phyloP scores from a whole-genome alignment of 1,140 invertebrate species.

The Pseudomyrmex concolor region DNA sequence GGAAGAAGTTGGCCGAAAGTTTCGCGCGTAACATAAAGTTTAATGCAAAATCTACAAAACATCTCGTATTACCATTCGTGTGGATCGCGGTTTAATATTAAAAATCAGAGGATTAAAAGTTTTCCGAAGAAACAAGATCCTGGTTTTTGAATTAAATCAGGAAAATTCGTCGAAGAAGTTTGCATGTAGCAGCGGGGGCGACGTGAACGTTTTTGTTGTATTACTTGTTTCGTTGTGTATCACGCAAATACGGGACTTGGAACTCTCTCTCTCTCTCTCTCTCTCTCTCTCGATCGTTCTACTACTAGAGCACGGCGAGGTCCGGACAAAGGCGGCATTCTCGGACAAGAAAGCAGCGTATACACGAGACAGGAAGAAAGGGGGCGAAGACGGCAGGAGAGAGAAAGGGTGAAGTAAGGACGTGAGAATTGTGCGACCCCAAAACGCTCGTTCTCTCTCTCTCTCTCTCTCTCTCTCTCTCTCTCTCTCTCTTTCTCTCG shows the following conservation, averaged over 20 bases:
- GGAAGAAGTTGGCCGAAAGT: background rate
- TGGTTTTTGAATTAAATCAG: slow-evolving; percentile 14
- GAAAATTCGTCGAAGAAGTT: background rate
- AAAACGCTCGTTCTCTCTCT: background rate
- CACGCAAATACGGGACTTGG: slow-evolving; percentile 40
- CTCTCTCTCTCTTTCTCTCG: too few species aligned
- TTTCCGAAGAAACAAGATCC: background rate
- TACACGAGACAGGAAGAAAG: slow-evolving; percentile 37
- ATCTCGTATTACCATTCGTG: slow-evolving; percentile 7
- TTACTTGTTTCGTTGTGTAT: slow-evolving; percentile 34
- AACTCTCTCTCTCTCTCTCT: too few species aligned
- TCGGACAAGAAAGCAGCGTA: slow-evolving; percentile 49
- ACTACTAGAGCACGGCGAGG: background rate
- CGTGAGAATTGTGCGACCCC: slow-evolving; percentile 40
- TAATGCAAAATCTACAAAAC: slow-evolving; percentile 39
- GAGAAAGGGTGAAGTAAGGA: slow-evolving; percentile 30
- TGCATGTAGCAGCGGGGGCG: background rate
- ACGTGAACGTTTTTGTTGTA: background rate
- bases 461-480: too few species aligned
- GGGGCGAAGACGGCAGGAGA: background rate
- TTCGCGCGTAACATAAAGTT: background rate
- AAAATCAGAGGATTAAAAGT: slow-evolving; percentile 21
- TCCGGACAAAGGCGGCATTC: slow-evolving; percentile 47
- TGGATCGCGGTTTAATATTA: slow-evolving; percentile 9
- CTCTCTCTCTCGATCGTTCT: slow-evolving; percentile 27